Percentiles rank a stretch among this genome's conserved stretches.
phyloP scores from a whole-genome alignment of 2,113 vertebrate genomes.

The Brevimyrus niger region DNA sequence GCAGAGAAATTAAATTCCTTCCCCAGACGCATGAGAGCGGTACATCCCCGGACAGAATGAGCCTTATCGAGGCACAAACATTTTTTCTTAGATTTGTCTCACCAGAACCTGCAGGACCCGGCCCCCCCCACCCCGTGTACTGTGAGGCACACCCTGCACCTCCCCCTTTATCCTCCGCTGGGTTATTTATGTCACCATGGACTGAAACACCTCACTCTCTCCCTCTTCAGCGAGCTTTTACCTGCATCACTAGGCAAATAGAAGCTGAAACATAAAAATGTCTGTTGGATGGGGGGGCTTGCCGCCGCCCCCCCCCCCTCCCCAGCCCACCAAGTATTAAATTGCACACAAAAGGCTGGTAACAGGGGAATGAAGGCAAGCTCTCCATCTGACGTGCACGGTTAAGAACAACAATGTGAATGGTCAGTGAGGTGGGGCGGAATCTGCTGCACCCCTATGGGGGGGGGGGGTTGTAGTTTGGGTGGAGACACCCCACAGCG shows the following conservation, averaged over 20 bases:
- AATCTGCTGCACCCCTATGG: conserved; percentile 33
- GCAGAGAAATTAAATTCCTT: conserved; percentile 29
- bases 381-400: background rate
- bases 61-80: conserved; percentile 13
- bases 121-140: conserved; percentile 7
- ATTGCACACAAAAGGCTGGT: background rate
- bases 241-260: background rate
- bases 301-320: background rate
- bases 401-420: background rate
- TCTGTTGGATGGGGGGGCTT: background rate
- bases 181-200: background rate
- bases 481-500: conserved; percentile 31
- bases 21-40: conserved; percentile 25
- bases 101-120: conserved; percentile 10
- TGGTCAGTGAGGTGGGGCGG: background rate
- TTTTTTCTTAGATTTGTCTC: conserved; percentile 11
- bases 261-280: background rate
- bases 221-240: background rate
- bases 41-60: background rate
- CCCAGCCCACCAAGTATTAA: background rate
- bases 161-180: background rate
- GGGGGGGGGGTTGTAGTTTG: conserved; percentile 26
- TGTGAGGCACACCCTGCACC: background rate
- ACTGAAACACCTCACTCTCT: background rate
- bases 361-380: conserved; percentile 14